Evolutionary conservation across 1,140 invertebrate species (phyloP).

Genomic region (Sycophaga agraensis): DNA sequence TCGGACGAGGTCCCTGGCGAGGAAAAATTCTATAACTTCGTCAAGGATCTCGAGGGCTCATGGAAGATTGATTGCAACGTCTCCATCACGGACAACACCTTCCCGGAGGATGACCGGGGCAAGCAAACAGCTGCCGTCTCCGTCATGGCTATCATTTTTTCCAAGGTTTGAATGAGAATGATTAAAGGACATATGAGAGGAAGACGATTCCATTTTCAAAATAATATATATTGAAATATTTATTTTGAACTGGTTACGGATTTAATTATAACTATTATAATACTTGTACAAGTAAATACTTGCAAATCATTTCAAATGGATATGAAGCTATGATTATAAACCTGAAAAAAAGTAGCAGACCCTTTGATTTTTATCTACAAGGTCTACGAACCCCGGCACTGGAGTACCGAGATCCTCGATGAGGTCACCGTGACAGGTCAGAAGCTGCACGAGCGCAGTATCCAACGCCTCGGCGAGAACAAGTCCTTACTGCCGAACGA

Average conservation of each 20-base stretch:
- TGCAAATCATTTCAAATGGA: too few species aligned
- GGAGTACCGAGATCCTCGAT: conserved; percentile 39
- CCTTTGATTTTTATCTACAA: too few species aligned
- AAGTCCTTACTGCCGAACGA: conserved; percentile 34
- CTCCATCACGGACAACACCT: conserved; percentile 31
- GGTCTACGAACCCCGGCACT: conserved; percentile 43
- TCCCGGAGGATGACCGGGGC: conserved; percentile 33
- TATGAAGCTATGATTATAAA: too few species aligned
- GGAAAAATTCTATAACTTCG: conserved; percentile 43
- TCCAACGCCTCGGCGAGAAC: conserved; percentile 30
- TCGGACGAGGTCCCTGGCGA: conserved; percentile 28
- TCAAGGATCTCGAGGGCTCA: conserved; percentile 36
- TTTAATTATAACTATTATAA: too few species aligned
- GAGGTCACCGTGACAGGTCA: conserved; percentile 45
- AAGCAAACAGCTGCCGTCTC: conserved; percentile 43
- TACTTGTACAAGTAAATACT: too few species aligned
- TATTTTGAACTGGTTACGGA: too few species aligned
- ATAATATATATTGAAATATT: too few species aligned
- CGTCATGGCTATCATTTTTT: conserved; percentile 44
- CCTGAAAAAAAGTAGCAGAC: too few species aligned
- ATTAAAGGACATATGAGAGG: too few species aligned
- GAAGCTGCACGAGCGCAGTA: conserved; percentile 43
- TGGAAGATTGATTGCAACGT: conserved; percentile 41
- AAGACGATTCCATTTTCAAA: too few species aligned
- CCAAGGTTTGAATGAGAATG: conserved; percentile 34